These are phyloP conservation scores for Lottia gigantea DNA, from an alignment of 2,888 invertebrate species.

Conservation along the genomic window DNA sequence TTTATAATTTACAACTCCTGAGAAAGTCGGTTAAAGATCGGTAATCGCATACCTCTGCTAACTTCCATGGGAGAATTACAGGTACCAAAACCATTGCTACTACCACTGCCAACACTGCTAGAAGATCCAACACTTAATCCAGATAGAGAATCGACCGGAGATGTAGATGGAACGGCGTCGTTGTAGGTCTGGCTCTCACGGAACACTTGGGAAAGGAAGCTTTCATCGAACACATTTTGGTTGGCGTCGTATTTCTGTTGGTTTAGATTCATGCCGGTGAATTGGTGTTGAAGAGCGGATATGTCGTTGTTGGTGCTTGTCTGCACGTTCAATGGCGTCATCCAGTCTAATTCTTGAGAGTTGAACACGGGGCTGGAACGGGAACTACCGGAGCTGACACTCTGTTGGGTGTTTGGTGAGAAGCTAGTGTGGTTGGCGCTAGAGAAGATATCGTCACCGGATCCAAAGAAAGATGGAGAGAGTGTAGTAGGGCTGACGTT, in stretches of 20 bases:
- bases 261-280: slow-evolving; percentile 30
- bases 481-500: slow-evolving; percentile 76
- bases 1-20: slow-evolving; percentile 23
- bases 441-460: slow-evolving; percentile 35
- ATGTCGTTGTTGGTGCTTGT: slow-evolving; percentile 42
- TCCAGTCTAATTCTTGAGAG: slow-evolving; percentile 27
- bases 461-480: slow-evolving; percentile 70
- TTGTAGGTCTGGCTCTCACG: slow-evolving; percentile 7
- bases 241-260: slow-evolving; percentile 29
- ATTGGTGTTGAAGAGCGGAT: slow-evolving; percentile 39
- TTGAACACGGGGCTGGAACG: slow-evolving; percentile 39
- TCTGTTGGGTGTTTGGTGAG: slow-evolving; percentile 24
- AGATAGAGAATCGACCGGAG: slow-evolving; percentile 52
- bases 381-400: slow-evolving; percentile 23
- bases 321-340: slow-evolving; percentile 48
- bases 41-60: slow-evolving; percentile 50
- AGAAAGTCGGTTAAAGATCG: slow-evolving; percentile 54
- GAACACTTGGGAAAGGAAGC: slow-evolving; percentile 18
- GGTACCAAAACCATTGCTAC: slow-evolving; percentile 31
- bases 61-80: slow-evolving; percentile 52
- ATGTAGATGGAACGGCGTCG: slow-evolving; percentile 40
- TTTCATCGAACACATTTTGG: slow-evolving; percentile 38
- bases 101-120: slow-evolving; percentile 33
- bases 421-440: slow-evolving; percentile 7
- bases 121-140: slow-evolving; percentile 48